Evolutionary conservation across 2,797 vertebrate species (phyloP).

Genomic region (Florisuga fusca): DNA sequence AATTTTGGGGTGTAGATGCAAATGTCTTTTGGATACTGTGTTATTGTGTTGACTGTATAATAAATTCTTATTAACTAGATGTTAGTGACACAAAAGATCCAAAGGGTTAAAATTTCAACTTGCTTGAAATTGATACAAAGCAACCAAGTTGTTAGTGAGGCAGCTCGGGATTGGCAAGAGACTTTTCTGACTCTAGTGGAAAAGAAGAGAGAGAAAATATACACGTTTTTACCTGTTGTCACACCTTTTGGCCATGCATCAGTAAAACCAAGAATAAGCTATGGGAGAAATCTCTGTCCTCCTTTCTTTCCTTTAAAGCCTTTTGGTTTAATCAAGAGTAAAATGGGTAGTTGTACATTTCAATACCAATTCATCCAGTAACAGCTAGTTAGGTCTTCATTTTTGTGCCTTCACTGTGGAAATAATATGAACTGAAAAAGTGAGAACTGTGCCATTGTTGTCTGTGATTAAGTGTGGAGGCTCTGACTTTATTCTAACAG

Average conservation of each 20-base stretch:
- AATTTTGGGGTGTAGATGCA: neutral
- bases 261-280: neutral
- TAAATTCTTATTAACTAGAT: neutral
- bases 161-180: neutral
- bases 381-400: constrained; percentile 24
- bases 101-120: neutral
- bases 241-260: neutral
- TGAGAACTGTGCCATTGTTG: neutral
- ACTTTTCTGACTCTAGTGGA: neutral
- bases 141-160: neutral
- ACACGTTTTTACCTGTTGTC: neutral
- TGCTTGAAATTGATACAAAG: neutral
- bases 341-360: neutral
- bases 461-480: neutral
- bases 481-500: constrained; percentile 23
- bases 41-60: neutral
- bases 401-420: neutral
- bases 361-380: neutral
- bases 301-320: neutral
- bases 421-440: constrained; percentile 30
- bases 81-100: neutral
- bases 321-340: neutral
- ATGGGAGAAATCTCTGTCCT: neutral
- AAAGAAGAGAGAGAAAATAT: neutral
- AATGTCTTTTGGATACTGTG: neutral